These are phyloP conservation scores for Cranoglanis bouderius DNA, from an alignment of 2,113 vertebrate species.

Conservation along the genomic window DNA sequence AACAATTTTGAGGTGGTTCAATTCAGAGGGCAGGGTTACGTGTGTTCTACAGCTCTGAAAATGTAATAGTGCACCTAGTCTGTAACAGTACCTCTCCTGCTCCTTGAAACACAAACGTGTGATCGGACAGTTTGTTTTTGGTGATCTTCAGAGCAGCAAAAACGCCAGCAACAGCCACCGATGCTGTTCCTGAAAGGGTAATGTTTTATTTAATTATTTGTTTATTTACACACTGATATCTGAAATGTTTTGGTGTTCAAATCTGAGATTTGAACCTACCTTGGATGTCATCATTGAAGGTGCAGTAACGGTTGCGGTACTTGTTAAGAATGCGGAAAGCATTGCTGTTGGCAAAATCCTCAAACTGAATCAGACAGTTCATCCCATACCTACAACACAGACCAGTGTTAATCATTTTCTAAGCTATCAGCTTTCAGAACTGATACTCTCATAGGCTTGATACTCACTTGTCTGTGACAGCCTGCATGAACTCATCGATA, in stretches of 20 bases:
- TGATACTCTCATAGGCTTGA: not conserved
- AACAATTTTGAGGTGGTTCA: not conserved
- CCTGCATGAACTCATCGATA: slow-evolving; percentile 97
- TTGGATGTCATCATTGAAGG: slow-evolving; percentile 98
- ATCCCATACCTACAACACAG: slow-evolving; percentile 83
- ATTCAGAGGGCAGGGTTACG: not conserved
- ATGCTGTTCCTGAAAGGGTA: slow-evolving; percentile 84
- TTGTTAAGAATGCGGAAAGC: slow-evolving; percentile 95
- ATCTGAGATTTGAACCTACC: slow-evolving; percentile 69
- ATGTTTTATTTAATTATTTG: not conserved
- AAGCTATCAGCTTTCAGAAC: not conserved
- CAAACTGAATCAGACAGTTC: slow-evolving; percentile 96
- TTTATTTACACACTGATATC: not conserved
- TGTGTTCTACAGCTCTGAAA: not conserved
- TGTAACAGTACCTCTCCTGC: slow-evolving; percentile 86
- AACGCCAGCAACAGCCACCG: slow-evolving; percentile 91
- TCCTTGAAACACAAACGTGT: slow-evolving; percentile 95
- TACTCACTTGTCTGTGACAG: slow-evolving; percentile 90
- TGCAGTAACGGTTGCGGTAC: slow-evolving; percentile 89
- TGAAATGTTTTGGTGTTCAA: not conserved
- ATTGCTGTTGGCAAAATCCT: slow-evolving; percentile 95
- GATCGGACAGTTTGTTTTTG: slow-evolving; percentile 87
- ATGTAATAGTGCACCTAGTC: not conserved
- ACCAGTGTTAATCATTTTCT: slow-evolving; percentile 7
- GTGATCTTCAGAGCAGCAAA: slow-evolving; percentile 90